These are phyloP conservation scores for Aphrophora alni DNA, from an alignment of 2,888 invertebrate genomes.

Conservation along the genomic window DNA sequence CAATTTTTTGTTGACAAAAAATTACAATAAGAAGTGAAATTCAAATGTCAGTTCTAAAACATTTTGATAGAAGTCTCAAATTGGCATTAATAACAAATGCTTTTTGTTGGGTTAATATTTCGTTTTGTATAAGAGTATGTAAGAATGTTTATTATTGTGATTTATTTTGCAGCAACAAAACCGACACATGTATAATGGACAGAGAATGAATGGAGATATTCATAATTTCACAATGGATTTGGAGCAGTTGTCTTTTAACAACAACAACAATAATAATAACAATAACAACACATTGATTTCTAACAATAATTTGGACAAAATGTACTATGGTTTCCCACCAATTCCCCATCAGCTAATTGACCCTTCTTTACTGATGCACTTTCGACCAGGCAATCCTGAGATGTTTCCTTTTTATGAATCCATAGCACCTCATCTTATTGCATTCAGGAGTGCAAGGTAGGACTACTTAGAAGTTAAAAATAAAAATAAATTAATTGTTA, in stretches of 20 bases:
- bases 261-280: too few species aligned
- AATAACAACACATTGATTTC: slow-evolving; percentile 46
- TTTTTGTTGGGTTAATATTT: too few species aligned
- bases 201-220: neutral
- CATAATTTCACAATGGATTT: neutral
- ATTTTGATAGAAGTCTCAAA: too few species aligned
- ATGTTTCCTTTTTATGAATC: slow-evolving; percentile 25
- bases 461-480: too few species aligned
- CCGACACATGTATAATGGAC: neutral
- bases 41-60: too few species aligned
- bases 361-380: slow-evolving; percentile 32
- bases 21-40: too few species aligned
- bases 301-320: slow-evolving; percentile 44
- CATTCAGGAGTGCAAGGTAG: slow-evolving; percentile 25
- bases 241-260: neutral
- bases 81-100: too few species aligned
- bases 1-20: too few species aligned
- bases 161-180: neutral
- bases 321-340: slow-evolving; percentile 29
- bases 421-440: slow-evolving; percentile 14
- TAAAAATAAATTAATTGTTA: too few species aligned
- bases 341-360: slow-evolving; percentile 12
- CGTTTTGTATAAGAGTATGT: too few species aligned
- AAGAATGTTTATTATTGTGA: too few species aligned
- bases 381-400: slow-evolving; percentile 27